Evolutionary conservation across 2,888 invertebrate genomes (phyloP).

Genomic region (Luperina nickerlii): DNA sequence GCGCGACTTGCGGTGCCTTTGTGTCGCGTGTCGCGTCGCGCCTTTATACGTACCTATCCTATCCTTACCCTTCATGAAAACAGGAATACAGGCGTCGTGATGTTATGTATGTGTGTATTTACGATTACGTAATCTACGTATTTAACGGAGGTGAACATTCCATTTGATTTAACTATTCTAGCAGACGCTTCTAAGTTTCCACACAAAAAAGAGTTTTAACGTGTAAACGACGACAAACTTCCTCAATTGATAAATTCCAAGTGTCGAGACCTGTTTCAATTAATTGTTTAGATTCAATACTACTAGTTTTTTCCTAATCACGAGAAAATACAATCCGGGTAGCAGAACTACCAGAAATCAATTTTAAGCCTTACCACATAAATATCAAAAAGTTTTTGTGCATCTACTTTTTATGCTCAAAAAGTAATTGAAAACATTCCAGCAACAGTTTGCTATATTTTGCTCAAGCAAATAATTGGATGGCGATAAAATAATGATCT

Average conservation of each 20-base stretch:
- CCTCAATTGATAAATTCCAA: slow-evolving; percentile 26
- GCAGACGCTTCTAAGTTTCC: neutral
- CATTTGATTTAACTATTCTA: neutral
- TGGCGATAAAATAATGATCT: slow-evolving; percentile 49
- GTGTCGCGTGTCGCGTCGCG: too few relatives aligned
- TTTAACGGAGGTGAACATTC: neutral
- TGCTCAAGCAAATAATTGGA: slow-evolving; percentile 49
- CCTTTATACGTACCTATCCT: too few relatives aligned
- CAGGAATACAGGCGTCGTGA: neutral
- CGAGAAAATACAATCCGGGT: slow-evolving; percentile 7
- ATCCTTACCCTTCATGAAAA: neutral
- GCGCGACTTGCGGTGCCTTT: too few relatives aligned
- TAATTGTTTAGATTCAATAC: slow-evolving; percentile 18
- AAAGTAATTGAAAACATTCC: slow-evolving; percentile 57
- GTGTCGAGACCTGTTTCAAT: slow-evolving; percentile 17
- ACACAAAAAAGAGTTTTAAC: neutral
- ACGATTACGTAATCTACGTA: neutral
- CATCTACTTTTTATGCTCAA: slow-evolving; percentile 42
- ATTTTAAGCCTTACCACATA: slow-evolving; percentile 35
- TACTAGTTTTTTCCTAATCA: slow-evolving; percentile 33
- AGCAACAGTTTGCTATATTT: slow-evolving; percentile 38
- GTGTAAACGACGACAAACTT: slow-evolving; percentile 10
- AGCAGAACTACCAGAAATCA: slow-evolving; percentile 15
- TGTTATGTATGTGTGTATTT: too few relatives aligned
- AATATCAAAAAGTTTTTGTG: slow-evolving; percentile 39